Percentiles rank a stretch among this genome's conserved stretches.
phyloP scores from a whole-genome alignment of 2,888 invertebrate species.

The Julus scanicus region DNA sequence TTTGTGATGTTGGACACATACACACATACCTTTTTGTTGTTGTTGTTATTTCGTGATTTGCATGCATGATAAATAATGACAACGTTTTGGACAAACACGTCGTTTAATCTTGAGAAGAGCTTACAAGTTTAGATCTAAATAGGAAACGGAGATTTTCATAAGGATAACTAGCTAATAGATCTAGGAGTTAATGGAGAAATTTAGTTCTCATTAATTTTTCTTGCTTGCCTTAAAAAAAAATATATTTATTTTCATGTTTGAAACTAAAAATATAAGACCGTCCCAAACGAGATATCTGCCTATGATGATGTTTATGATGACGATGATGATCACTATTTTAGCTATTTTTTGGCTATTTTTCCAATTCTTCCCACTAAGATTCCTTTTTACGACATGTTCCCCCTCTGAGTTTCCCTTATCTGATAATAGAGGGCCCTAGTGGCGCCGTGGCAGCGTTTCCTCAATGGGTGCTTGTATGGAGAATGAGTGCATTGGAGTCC shows the following conservation, averaged over 20 bases:
- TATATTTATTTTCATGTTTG: slow-evolving; percentile 5
- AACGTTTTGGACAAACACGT: not conserved
- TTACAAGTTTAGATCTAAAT: not conserved
- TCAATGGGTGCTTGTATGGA: not conserved
- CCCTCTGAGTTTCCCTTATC: slow-evolving; percentile 2
- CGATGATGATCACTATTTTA: slow-evolving; percentile 26
- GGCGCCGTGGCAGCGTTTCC: slow-evolving; percentile 33
- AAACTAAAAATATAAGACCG: not conserved
- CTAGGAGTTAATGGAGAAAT: slow-evolving; percentile 25
- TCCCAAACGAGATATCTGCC: slow-evolving; percentile 40
- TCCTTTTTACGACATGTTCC: slow-evolving; percentile 37
- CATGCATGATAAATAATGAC: too few relatives aligned
- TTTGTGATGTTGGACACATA: too few relatives aligned
- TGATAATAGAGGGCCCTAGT: slow-evolving; percentile 12
- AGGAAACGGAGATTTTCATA: not conserved
- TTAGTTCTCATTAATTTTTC: slow-evolving; percentile 43
- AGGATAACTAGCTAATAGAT: not conserved
- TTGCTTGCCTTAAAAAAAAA: slow-evolving; percentile 34
- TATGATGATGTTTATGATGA: slow-evolving; percentile 26
- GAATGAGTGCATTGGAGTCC: slow-evolving; percentile 16
- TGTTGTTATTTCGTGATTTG: not conserved
- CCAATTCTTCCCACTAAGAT: not conserved
- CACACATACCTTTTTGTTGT: too few relatives aligned
- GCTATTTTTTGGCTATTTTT: not conserved
- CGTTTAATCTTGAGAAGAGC: not conserved